phyloP scores from a whole-genome alignment of 2,888 invertebrate genomes.

The Cheilosia variabilis region DNA sequence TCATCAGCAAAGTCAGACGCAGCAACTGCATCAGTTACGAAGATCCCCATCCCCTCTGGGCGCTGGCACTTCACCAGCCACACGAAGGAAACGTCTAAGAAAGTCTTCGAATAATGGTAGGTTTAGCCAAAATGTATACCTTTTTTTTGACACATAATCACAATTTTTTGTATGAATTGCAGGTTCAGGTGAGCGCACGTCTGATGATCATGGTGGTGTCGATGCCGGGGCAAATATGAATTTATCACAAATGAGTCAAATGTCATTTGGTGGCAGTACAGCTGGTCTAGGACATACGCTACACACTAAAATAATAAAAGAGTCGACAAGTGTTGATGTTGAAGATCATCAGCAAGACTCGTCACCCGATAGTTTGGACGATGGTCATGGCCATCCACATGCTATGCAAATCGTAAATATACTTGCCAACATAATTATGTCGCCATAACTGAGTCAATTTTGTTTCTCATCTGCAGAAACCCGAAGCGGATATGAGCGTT shows the following conservation, averaged over 20 bases:
- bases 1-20: conserved; percentile 86
- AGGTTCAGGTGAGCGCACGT: conserved; percentile 85
- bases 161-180: not conserved
- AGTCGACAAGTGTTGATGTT: conserved; percentile 84
- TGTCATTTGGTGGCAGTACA: conserved; percentile 84
- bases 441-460: conserved; percentile 29
- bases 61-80: conserved; percentile 88
- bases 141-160: conserved; percentile 45
- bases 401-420: conserved; percentile 83
- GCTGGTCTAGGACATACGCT: conserved; percentile 82
- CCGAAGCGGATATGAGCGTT: conserved; percentile 83
- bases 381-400: conserved; percentile 83
- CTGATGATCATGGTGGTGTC: conserved; percentile 84
- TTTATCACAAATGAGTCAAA: conserved; percentile 84
- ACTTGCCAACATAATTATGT: conserved; percentile 3
- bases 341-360: conserved; percentile 85
- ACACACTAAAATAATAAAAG: conserved; percentile 83
- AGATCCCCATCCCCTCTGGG: conserved; percentile 84
- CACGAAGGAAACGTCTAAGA: conserved; percentile 86
- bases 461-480: conserved; percentile 80
- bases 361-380: conserved; percentile 85
- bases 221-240: conserved; percentile 82
- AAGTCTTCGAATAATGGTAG: conserved; percentile 87
- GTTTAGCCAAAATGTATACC: conserved; percentile 7
- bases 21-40: conserved; percentile 86